A percentile compares a stretch with the other conserved stretches of the same genome.
phyloP scores from a whole-genome alignment of 1,140 invertebrate genomes.

The Drosophila oshimai region DNA sequence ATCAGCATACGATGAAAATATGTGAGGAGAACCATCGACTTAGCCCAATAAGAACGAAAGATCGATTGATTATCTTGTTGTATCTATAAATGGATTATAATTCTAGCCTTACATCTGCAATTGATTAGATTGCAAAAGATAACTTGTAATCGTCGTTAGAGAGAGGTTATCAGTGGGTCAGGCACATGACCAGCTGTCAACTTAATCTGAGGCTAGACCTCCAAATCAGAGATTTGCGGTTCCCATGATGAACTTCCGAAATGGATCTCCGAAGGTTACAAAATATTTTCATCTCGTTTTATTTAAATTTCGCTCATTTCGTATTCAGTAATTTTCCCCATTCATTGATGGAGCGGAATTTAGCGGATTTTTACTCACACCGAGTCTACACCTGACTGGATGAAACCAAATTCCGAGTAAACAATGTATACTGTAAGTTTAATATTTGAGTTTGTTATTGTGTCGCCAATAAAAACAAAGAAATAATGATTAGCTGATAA shows the following conservation, averaged over 20 bases:
- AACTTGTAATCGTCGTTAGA: neutral
- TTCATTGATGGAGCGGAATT: neutral
- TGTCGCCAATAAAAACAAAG: conserved; percentile 20
- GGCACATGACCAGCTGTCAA: conserved; percentile 28
- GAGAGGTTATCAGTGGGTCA: conserved; percentile 23
- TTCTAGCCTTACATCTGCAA: neutral
- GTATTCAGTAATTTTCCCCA: conserved; percentile 16
- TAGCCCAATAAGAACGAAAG: no score
- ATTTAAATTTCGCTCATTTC: neutral
- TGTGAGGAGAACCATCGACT: neutral
- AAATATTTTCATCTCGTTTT: neutral
- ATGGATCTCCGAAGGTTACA: conserved; percentile 6
- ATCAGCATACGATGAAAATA: neutral
- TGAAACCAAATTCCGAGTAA: conserved; percentile 56
- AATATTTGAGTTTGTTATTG: conserved; percentile 11
- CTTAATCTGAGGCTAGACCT: neutral
- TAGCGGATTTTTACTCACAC: conserved; percentile 25
- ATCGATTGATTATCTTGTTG: conserved; percentile 46
- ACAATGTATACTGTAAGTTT: conserved; percentile 13
- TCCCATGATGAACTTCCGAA: conserved; percentile 15
- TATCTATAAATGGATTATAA: conserved; percentile 12
- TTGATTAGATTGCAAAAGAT: conserved; percentile 19
- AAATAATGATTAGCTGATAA: conserved; percentile 44
- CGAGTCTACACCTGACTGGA: conserved; percentile 54
- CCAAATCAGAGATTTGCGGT: neutral